Evolutionary conservation across 2,797 vertebrate genomes (phyloP).

Genomic region (Eulemur coronatus): DNA sequence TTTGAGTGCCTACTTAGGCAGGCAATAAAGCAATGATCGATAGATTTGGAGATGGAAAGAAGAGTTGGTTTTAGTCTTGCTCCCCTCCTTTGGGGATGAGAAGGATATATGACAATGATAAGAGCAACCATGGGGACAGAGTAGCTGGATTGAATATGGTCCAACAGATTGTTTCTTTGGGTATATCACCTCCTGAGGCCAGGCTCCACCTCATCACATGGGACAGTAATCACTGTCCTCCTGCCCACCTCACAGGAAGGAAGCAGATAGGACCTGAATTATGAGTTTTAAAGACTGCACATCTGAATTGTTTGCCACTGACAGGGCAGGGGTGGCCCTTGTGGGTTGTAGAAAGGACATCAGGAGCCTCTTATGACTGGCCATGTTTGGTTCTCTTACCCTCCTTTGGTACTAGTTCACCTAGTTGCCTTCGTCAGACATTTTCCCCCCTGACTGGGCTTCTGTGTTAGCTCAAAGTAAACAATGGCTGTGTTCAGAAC

Average conservation of each 20-base stretch:
- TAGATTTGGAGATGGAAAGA: background rate
- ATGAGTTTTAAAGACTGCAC: background rate
- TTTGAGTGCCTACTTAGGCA: background rate
- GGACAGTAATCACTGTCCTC: background rate
- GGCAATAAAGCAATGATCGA: background rate
- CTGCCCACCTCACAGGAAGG: background rate
- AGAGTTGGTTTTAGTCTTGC: background rate
- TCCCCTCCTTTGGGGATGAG: background rate
- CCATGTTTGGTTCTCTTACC: background rate
- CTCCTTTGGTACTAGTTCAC: background rate
- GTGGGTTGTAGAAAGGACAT: background rate
- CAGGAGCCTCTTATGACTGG: background rate
- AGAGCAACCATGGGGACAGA: background rate
- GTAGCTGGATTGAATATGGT: background rate
- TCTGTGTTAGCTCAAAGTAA: slow-evolving; percentile 47
- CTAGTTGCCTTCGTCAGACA: background rate
- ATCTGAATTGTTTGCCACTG: background rate
- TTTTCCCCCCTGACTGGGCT: background rate
- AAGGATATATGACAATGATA: background rate
- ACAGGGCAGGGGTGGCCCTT: background rate
- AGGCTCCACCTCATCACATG: background rate
- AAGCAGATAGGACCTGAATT: background rate
- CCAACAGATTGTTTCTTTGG: background rate
- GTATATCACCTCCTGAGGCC: background rate
- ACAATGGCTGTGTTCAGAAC: slow-evolving; percentile 26